Base-by-base conservation (phyloP, 2,888 invertebrate species). In the Morpho deidamia region DNA sequence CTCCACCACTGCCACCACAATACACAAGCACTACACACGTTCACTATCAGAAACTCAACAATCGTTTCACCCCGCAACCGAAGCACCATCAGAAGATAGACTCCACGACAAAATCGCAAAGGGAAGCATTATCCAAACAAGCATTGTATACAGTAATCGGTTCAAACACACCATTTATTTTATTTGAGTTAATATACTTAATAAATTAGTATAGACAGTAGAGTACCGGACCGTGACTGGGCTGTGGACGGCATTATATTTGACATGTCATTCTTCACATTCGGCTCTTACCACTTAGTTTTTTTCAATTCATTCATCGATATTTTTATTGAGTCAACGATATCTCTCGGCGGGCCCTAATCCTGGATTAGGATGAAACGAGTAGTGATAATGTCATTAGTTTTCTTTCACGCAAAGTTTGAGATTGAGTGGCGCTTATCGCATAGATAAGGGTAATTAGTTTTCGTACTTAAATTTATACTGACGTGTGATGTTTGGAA, bases 301-400 rank as follows among this genome's bases (percentile, higher is more conserved):
- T 45, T 39, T 45, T 45, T 44, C 35, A 44, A 39, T 41, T 2
- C 23, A 38, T 33, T 34, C 43, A 47, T 44, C 46, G 35, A 52
- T 53, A 49, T 38, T 14, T 42, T 43, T 14, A 44, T 34, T 40
- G 43, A 41, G 46, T 51, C 40, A 53, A 11, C 11, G 34, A 8
- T 56, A 56, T 56, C 53, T 49, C 23, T 23, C 11, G 37, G 34
- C 40, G 38, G 37, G 42, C 39, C 35, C 39, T 53, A 53, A 56
- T 51, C 45, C 53, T 32, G 50, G 50, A 51, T 54, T 57, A 48
- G 44, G 50, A 51, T 14, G 54, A 54, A 23, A 8, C 4, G 11
- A 8, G 11, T 12, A 37, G 14, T 40, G 51, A 57, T 57, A 57
- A 57, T 38, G 51, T 51, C 53, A 51, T 53, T 46, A 53, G 43